Evolutionary conservation across 2,888 invertebrate species (phyloP).

Genomic region (Idaea dimidiata): DNA sequence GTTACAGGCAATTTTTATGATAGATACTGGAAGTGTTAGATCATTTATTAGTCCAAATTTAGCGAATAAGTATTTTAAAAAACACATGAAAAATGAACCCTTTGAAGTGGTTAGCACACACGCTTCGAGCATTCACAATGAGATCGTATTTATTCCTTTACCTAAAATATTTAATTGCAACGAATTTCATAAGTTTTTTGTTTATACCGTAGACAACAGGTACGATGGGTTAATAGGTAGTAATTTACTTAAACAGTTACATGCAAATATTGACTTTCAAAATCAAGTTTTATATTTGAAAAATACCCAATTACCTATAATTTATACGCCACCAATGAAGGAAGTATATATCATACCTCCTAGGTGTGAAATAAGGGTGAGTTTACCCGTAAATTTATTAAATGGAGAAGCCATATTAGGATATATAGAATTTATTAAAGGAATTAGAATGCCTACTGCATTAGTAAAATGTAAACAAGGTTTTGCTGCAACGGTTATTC

Average conservation of each 20-base stretch:
- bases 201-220: too few species aligned
- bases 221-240: constrained; percentile 9
- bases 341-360: too few species aligned
- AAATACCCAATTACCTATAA: too few species aligned
- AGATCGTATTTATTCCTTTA: too few species aligned
- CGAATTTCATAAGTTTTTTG: too few species aligned
- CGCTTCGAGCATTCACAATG: background rate
- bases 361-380: too few species aligned
- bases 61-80: constrained; percentile 4
- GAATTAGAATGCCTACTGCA: constrained; percentile 26
- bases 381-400: too few species aligned
- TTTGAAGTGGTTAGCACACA: constrained; percentile 13
- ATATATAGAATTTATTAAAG: constrained; percentile 17
- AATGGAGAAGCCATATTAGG: constrained; percentile 6
- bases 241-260: constrained; percentile 9
- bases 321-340: too few species aligned
- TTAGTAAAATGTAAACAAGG: constrained; percentile 18
- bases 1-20: constrained; percentile 8
- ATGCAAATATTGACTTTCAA: constrained; percentile 8
- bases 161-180: too few species aligned
- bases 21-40: constrained; percentile 10
- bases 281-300: background rate
- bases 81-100: background rate
- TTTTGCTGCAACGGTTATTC: constrained; percentile 20
- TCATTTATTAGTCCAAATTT: constrained; percentile 8